Evolutionary conservation across 2,113 vertebrate species (phyloP).

Genomic region (Lepus timidus): DNA sequence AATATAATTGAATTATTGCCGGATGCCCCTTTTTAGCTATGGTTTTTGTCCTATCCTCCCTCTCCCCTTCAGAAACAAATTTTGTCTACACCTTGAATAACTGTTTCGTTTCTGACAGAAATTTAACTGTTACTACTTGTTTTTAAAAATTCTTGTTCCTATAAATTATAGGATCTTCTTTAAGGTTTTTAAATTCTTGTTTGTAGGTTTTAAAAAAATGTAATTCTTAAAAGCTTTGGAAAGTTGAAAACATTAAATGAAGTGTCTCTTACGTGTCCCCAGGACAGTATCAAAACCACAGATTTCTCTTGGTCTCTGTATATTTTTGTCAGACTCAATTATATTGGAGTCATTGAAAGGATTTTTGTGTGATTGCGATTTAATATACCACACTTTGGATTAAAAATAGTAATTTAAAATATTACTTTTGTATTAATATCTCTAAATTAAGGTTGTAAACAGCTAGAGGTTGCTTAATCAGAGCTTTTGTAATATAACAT

Average conservation of each 20-base stretch:
- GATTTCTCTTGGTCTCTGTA: constrained; percentile 30
- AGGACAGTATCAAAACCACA: constrained; percentile 43
- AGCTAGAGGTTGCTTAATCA: constrained; percentile 47
- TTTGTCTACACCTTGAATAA: constrained; percentile 1
- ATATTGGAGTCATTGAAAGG: constrained; percentile 48
- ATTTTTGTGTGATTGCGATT: constrained; percentile 54
- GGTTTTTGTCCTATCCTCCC: neutral
- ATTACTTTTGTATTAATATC: constrained; percentile 47
- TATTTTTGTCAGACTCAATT: constrained; percentile 57
- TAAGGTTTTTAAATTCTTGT: constrained; percentile 46
- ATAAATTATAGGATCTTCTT: constrained; percentile 22
- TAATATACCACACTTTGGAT: constrained; percentile 33
- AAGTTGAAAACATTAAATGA: constrained; percentile 57
- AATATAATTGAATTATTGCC: constrained; percentile 46
- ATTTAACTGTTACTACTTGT: constrained; percentile 18
- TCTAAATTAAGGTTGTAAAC: constrained; percentile 60
- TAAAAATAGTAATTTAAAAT: constrained; percentile 54
- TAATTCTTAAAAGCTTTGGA: constrained; percentile 44
- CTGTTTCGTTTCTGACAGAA: constrained; percentile 55
- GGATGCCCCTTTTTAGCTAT: constrained; percentile 30
- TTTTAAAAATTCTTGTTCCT: constrained; percentile 30
- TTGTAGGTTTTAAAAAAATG: constrained; percentile 41
- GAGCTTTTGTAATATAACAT: constrained; percentile 45
- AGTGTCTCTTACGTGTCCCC: neutral
- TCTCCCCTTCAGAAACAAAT: neutral